These are phyloP conservation scores for Antheraea yamamai DNA, from an alignment of 2,888 invertebrate species.

Conservation along the genomic window DNA sequence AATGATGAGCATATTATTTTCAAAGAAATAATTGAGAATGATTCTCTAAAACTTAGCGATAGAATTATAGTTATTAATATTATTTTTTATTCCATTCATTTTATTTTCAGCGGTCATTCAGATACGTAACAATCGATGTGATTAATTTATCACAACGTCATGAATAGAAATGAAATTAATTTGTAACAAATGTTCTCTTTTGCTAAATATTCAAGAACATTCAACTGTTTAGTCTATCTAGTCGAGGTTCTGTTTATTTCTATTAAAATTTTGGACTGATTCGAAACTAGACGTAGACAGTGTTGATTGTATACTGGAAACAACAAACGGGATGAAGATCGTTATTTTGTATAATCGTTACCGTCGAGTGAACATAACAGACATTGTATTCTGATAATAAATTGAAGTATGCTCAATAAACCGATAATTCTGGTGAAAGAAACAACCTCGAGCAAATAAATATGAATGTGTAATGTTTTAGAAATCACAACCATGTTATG, in stretches of 20 bases:
- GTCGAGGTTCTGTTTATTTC: background rate
- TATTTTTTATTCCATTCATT: background rate
- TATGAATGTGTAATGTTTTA: background rate
- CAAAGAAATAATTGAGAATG: too few species aligned
- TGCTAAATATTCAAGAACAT: background rate
- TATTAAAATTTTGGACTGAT: background rate
- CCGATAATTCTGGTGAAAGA: background rate
- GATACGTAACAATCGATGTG: background rate
- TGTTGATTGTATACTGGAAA: constrained; percentile 1
- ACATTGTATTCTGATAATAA: background rate
- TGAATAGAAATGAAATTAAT: background rate
- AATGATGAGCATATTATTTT: too few species aligned
- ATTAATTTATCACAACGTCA: background rate
- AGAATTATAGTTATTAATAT: background rate
- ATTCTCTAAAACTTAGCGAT: background rate
- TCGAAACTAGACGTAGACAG: background rate
- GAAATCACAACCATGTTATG: background rate
- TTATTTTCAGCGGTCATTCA: background rate
- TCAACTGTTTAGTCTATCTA: background rate
- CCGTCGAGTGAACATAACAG: background rate
- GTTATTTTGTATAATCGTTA: background rate
- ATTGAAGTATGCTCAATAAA: background rate
- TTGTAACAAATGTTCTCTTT: background rate
- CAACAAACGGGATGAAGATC: background rate
- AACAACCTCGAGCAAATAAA: background rate